Conservation (phyloP, 2,797 vertebrate species). For the Phataginus tricuspis region DNA sequence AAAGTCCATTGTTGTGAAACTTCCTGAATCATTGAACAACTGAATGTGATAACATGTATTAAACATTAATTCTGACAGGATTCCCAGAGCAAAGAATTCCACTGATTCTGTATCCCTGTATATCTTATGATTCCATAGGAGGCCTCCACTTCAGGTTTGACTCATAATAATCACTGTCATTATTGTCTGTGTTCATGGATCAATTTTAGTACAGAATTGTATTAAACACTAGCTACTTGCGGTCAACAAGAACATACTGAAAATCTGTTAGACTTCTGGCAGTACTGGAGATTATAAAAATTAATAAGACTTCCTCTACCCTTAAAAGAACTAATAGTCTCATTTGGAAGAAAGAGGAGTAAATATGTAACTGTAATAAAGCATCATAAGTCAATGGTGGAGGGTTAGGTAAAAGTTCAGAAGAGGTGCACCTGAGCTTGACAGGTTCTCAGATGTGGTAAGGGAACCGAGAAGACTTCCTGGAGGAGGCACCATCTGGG, state of each 20-base stretch:
- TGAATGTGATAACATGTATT: neutral
- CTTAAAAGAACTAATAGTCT: neutral
- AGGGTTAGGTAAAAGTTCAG: neutral
- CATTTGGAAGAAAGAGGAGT: neutral
- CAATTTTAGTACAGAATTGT: neutral
- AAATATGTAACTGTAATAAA: neutral
- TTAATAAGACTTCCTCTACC: neutral
- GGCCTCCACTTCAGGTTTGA: neutral
- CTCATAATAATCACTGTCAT: neutral
- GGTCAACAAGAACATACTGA: neutral
- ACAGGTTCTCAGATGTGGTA: neutral
- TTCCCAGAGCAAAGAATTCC: neutral
- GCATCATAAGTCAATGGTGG: neutral
- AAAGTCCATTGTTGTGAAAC: neutral
- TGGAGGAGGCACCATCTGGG: neutral
- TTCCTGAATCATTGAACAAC: neutral
- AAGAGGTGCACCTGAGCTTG: neutral
- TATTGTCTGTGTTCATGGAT: neutral
- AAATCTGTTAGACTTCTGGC: neutral
- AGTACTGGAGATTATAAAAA: neutral
- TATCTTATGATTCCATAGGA: too few species aligned
- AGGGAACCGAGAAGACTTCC: neutral
- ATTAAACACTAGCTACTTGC: neutral
- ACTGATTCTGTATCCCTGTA: neutral
- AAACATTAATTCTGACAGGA: neutral